Base-by-base conservation (phyloP, 2,888 invertebrate species). In the Cordylochernes scorpioides region DNA sequence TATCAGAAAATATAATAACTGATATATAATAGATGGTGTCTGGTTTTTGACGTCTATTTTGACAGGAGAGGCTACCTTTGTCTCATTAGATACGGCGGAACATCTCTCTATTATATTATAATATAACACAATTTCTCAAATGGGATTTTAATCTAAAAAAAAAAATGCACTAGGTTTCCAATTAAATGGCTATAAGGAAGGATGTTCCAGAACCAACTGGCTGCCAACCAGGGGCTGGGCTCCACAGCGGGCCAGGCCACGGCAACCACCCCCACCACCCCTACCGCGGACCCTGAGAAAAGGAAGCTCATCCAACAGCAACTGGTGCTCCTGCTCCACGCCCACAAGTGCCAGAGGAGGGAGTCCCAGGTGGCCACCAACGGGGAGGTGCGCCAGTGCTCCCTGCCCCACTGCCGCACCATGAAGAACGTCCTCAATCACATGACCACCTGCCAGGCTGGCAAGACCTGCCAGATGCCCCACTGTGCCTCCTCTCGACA, bases 351-450 rank as follows among this genome's bases (percentile, higher is more conserved):
- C 57, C 88, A 91, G 58, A 64, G 86, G 28, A 64, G 91, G 24
- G 94, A 97, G 58, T 72, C 68, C 39, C 74, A 59, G 44, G n/a
- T n/a, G n/a, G n/a, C n/a, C n/a, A 36, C 35, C 15, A 32, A 33
- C 32, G 40, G 35, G 14, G 39, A 42, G 17, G 40, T 39, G 17
- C 34, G 42, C 12, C 49, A 57, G 47, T 99, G 97, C 55, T 68
- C 68, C 15, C 63, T 97, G 41, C 86, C 88, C n/a, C 91, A 99
- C 54, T 99, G 97, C 58, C 74, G 78, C 52, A 91, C 91, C 4
- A 99, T 99, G 97, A 94, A 97, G 55, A 82, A 77, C 45, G 94
- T 97, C 10, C 61, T 99, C 39, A 80, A 73, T 46, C 97, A 97
- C 49, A 91, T 99, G 94, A 86, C 84, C 42, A 78, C 72, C 8